Percentiles rank a stretch among this genome's conserved stretches.
Evolutionary conservation across 2,888 invertebrate species (phyloP).

Genomic region (Cheilosia grossa): DNA sequence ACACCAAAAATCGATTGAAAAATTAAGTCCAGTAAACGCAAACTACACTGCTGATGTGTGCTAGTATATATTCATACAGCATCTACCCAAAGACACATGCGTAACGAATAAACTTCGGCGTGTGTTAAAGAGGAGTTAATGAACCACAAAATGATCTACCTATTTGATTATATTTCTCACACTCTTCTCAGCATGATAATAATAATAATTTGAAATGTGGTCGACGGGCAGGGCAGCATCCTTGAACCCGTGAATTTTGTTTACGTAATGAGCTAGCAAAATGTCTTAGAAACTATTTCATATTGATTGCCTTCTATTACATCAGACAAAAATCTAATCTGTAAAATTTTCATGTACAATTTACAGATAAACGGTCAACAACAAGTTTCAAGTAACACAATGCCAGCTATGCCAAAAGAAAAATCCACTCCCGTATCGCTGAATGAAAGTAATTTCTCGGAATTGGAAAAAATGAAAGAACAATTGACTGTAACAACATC

Average conservation of each 20-base stretch:
- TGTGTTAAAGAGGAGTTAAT: constrained; percentile 61
- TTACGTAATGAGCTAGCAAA: not conserved
- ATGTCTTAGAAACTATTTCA: not conserved
- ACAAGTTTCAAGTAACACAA: constrained; percentile 79
- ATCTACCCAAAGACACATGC: constrained; percentile 42
- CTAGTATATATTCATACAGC: constrained; percentile 13
- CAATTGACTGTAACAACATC: constrained; percentile 68
- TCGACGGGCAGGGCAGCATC: constrained; percentile 20
- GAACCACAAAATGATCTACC: constrained; percentile 39
- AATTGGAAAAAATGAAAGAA: constrained; percentile 80
- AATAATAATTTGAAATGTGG: too few relatives aligned
- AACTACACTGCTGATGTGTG: not conserved
- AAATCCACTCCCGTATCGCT: constrained; percentile 81
- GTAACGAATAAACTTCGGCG: constrained; percentile 48
- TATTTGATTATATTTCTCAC: not conserved
- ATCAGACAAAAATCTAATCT: not conserved
- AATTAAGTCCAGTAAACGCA: constrained; percentile 12
- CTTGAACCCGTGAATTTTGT: constrained; percentile 55
- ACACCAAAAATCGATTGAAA: constrained; percentile 42
- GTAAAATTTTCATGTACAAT: constrained; percentile 31
- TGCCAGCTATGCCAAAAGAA: constrained; percentile 83
- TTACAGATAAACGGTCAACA: constrained; percentile 79
- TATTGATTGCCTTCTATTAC: not conserved
- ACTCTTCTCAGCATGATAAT: constrained; percentile 25
- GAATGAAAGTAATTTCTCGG: constrained; percentile 80